Evolutionary conservation across 2,888 invertebrate genomes (phyloP), one percentile per base, ranked within the genome.

Genomic region (Nymphalis c-album): DNA sequence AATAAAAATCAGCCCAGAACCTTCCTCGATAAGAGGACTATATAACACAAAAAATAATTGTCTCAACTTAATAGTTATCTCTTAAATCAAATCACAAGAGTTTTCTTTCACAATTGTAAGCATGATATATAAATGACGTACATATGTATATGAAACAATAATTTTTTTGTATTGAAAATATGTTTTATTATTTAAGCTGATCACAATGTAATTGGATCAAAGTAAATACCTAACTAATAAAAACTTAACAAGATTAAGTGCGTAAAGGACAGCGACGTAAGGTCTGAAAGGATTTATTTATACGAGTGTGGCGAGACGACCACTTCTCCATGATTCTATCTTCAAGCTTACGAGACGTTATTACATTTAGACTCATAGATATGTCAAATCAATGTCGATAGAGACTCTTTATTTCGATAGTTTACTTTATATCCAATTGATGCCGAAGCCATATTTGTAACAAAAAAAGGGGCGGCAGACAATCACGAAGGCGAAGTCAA

Each of bases 271-370:
- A 78, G 76, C 80, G 81, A 82, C 81, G 80, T 76, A 80, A 71
- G 70, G 75, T 74, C 74, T 71, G 73, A 77, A 73, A 76, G 80
- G 83, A 88, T 87, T 88, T 85, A 85, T 85, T 51, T 59, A 86
- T 85, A 77, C 75, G 76, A 73, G 74, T 74, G 76, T 70, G 71
- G 75, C 79, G 80, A 80, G 81, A 80, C 80, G 74, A 75, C 75
- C 71, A 74, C 76, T 76, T 73, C 74, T 77, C 47, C 60, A 35
- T 64, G 73, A 74, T 76, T 75, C 73, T 73, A 75, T 76, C 73
- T 73, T 68, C 67, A 70, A 68, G 69, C 71, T 74, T 70, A 74
- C 71, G 69, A 75, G 74, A 73, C 75, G 75, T 75, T 78, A 78
- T 78, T 77, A 75, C 74, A 72, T 72, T 72, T 71, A 72, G 72